phyloP scores from a whole-genome alignment of 2,797 vertebrate species.

The Leptatherina wallacei region DNA sequence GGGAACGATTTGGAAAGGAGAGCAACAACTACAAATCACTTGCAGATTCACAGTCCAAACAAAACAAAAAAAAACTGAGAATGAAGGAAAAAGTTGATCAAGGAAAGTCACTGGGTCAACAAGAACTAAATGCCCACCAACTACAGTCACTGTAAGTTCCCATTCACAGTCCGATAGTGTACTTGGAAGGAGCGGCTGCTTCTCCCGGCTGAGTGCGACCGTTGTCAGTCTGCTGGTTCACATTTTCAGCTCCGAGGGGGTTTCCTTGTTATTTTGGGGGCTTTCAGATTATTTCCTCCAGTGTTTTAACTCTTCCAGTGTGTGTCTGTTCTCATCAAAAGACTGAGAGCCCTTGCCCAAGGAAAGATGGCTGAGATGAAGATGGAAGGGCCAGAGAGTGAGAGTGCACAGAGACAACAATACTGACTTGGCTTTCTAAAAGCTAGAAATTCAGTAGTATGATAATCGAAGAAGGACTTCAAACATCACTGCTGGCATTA shows the following conservation, averaged over 20 bases:
- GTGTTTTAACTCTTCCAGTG: constrained; percentile 43
- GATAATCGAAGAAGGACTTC: constrained; percentile 11
- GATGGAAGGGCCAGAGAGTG: constrained; percentile 47
- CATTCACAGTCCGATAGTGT: constrained; percentile 45
- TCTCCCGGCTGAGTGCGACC: constrained; percentile 33
- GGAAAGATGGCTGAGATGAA: constrained; percentile 62
- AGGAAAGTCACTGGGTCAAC: constrained; percentile 69
- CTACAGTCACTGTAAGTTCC: constrained; percentile 46
- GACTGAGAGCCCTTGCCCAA: constrained; percentile 80
- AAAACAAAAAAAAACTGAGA: constrained; percentile 39
- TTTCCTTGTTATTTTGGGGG: constrained; percentile 37
- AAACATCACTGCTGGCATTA: constrained; percentile 25
- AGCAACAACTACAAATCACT: constrained; percentile 52
- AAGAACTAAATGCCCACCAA: constrained; percentile 41
- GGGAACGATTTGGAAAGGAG: constrained; percentile 44
- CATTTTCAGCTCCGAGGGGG: constrained; percentile 20
- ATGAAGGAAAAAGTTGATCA: constrained; percentile 48
- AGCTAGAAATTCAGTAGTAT: constrained; percentile 26
- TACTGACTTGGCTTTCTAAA: constrained; percentile 17
- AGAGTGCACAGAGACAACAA: constrained; percentile 29
- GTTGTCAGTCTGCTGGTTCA: constrained; percentile 46
- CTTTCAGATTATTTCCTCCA: constrained; percentile 50
- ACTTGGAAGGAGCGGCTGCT: constrained; percentile 31
- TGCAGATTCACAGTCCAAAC: constrained; percentile 47
- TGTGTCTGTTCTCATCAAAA: constrained; percentile 47